Evolutionary conservation across 2,888 invertebrate genomes (phyloP), one percentile per base, ranked within the genome.

Genomic region (Masnerella sp.): DNA sequence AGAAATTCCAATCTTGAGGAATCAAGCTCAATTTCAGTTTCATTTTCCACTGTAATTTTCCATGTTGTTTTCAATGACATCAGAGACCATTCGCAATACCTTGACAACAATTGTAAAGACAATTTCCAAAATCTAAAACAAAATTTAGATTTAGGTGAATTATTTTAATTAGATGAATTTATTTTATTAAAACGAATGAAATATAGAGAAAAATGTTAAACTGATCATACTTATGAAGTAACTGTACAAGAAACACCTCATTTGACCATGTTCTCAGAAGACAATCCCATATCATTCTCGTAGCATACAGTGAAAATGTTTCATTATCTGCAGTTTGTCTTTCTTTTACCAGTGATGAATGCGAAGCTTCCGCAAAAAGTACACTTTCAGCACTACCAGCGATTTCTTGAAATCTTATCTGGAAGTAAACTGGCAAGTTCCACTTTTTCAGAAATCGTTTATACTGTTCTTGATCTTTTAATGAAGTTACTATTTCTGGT

Each of bases 341-440:
- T 56, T 73, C 80, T 38, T 76, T 83, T 69, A 78, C 79, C 22
- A 86, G 76, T 1, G 82, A 84, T 2, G 76, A 36, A 3, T 78
- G 77, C 25, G 82, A 82, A 65, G 89, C 84, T 42, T 82, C 68
- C 38, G 80, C 81, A 20, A 67, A 80, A 22, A 86, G 75, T 15
- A 79, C 70, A 28, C 80, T 80, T 51, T 88, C 88, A 14, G 86
- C 80, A 2, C 75, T 88, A 78, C 94, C 94, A 56, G 95, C 96
- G 84, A 98, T 95, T 89, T 97, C 96, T 89, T 97, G 97, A 89
- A 96, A 97, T 77, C 96, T 91, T 78, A 96, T 95, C 89, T 98
- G 97, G 87, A 96, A 98, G 88, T 98, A 98, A n/a, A 98, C 97
- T 8, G 96, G 95, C 51, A 98, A 89, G 88, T 97, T 98, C 95